Evolutionary conservation across 2,113 vertebrate genomes (phyloP).

Genomic region (Trichechus manatus): DNA sequence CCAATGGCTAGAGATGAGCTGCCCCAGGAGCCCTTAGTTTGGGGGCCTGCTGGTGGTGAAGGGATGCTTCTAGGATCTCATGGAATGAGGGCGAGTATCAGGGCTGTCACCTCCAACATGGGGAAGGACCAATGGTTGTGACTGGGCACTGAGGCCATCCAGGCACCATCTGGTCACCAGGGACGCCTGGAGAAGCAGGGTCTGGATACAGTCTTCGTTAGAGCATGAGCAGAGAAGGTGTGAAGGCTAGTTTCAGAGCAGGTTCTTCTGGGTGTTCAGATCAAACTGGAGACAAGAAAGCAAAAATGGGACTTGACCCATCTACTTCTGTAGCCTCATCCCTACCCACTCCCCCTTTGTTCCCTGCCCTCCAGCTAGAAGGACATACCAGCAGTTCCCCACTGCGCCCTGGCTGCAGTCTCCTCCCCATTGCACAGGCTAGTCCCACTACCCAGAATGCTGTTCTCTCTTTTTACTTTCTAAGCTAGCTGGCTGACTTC

Average conservation of each 20-base stretch:
- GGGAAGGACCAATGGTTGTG: neutral
- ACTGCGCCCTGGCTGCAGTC: fast-evolving
- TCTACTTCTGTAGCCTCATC: fast-evolving
- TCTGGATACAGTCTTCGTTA: neutral
- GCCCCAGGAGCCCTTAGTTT: neutral
- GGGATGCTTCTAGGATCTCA: neutral
- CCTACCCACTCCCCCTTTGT: no score
- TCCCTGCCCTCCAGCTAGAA: neutral
- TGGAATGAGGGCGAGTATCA: neutral
- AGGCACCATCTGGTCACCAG: neutral
- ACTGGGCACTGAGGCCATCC: neutral
- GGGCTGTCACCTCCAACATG: neutral
- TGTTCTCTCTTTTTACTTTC: neutral
- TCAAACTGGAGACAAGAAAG: neutral
- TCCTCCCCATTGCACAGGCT: neutral
- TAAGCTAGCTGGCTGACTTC: neutral
- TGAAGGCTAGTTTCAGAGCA: neutral
- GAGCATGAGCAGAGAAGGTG: neutral
- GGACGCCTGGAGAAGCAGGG: neutral
- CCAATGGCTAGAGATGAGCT: neutral
- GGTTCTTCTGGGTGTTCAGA: neutral
- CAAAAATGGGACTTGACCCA: neutral
- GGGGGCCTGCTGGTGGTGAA: neutral
- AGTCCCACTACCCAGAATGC: neutral
- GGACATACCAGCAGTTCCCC: no score